phyloP scores from a whole-genome alignment of 1,140 invertebrate species.

The Bradysia coprophila region DNA sequence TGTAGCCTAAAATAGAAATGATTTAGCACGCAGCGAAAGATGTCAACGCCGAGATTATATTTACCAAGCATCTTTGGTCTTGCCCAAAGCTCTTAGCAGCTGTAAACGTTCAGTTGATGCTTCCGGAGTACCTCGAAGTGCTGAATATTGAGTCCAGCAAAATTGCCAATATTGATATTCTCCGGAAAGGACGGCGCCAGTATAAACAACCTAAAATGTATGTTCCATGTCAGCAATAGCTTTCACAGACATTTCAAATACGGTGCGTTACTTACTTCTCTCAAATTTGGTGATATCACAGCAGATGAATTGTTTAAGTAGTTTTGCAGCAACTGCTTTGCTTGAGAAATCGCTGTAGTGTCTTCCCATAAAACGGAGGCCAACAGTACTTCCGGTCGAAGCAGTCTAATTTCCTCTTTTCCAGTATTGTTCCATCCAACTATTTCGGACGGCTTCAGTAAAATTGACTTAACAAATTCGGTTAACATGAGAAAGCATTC shows the following conservation, averaged over 20 bases:
- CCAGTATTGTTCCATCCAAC: constrained; percentile 50
- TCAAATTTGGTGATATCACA: constrained; percentile 17
- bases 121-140: constrained; percentile 30
- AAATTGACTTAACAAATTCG: constrained; percentile 36
- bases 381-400: constrained; percentile 19
- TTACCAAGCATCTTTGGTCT: constrained; percentile 43
- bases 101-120: constrained; percentile 45
- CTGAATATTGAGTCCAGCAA: constrained; percentile 43
- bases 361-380: constrained; percentile 23
- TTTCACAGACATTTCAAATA: constrained; percentile 1
- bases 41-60: not conserved
- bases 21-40: not conserved
- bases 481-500: constrained; percentile 42
- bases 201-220: constrained; percentile 17
- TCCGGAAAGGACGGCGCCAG: constrained; percentile 31
- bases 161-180: constrained; percentile 51
- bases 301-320: constrained; percentile 18
- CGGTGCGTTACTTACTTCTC: constrained; percentile 12
- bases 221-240: not conserved
- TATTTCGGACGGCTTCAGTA: constrained; percentile 36
- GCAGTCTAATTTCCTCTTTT: constrained; percentile 34
- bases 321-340: constrained; percentile 21
- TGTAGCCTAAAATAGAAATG: constrained; percentile 22
- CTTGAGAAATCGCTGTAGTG: constrained; percentile 18
- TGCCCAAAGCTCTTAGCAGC: constrained; percentile 43